Evolutionary conservation across 2,797 vertebrate species (phyloP), one percentile per base, ranked within the genome.

Genomic region (Gouania willdenowi): DNA sequence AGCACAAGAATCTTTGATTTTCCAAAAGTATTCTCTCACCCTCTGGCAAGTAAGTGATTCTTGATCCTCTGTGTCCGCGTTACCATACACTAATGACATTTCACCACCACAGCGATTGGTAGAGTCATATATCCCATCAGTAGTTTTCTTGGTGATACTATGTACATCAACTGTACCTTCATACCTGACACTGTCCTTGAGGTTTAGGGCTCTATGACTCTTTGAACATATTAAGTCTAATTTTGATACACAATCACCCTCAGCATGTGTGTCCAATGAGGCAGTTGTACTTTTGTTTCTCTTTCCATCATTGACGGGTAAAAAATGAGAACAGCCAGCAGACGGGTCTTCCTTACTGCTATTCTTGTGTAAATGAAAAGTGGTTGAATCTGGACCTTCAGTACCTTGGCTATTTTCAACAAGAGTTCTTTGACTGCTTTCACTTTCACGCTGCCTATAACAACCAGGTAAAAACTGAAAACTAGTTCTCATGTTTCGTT

Each of bases 41-140:
- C 89, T 84, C 43, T 85, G 89, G 61, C 89, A 91, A 15, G 81
- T 85, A 34, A 64, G 79, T 0, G 53, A 39, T 8, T 81, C 78
- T 0, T 12, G 40, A 1, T 68, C 44, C 14, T 58, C 34, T 0
- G 6, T 21, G 10, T 19, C 41, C 9, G 11, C 5, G 3, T 47
- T 11, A 0, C 25, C 41, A 20, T 47, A 26, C 6, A 41, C 22
- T 12, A 54, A 13, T 5, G 44, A 24, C n/a, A 26, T 19, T 1
- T 30, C 26, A 6, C 38, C n/a, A 10, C 5, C 22, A 9, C 35
- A 10, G 1, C 10, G 3, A 27, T 61, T 29, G 23, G 26, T 28
- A 2, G 26, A 6, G 5, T 27, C 26, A 2, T 7, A 24, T 3
- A 2, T 24, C 15, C 36, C 37, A 21, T 9, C 4, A 31, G 12